Percentiles rank a stretch among this genome's conserved stretches.
These are phyloP conservation scores for Cydia fagiglandana DNA, from an alignment of 1,140 invertebrate species.

Conservation along the genomic window DNA sequence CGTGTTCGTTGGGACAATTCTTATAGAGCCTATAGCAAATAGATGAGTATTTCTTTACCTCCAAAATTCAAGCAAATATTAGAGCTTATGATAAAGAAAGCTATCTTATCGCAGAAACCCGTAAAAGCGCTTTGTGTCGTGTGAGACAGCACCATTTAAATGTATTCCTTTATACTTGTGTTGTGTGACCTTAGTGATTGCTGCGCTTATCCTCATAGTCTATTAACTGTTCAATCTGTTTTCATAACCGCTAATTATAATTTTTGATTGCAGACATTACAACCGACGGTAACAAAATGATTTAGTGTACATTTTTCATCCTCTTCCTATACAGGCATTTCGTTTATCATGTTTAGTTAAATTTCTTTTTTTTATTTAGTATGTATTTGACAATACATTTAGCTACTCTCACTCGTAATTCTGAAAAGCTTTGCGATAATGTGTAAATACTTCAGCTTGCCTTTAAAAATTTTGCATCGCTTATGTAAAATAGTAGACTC, in stretches of 20 bases:
- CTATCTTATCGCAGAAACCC: neutral
- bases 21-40: neutral
- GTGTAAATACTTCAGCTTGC: neutral
- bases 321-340: neutral
- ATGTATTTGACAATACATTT: no score
- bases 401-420: no score
- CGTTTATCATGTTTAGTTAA: neutral
- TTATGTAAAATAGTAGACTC: neutral
- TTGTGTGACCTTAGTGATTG: neutral
- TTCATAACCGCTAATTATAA: neutral
- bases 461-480: neutral
- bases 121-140: constrained; percentile 45
- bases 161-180: constrained; percentile 20
- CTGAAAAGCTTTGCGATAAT: neutral
- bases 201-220: neutral
- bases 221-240: neutral
- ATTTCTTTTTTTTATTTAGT: neutral
- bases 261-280: constrained; percentile 28
- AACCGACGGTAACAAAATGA: constrained; percentile 14
- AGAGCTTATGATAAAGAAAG: neutral
- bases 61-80: neutral
- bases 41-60: neutral
- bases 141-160: constrained; percentile 41
- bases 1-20: constrained; percentile 19
- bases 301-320: neutral